phyloP scores from a whole-genome alignment of 2,888 invertebrate species.

The Tupiocoris notatus region DNA sequence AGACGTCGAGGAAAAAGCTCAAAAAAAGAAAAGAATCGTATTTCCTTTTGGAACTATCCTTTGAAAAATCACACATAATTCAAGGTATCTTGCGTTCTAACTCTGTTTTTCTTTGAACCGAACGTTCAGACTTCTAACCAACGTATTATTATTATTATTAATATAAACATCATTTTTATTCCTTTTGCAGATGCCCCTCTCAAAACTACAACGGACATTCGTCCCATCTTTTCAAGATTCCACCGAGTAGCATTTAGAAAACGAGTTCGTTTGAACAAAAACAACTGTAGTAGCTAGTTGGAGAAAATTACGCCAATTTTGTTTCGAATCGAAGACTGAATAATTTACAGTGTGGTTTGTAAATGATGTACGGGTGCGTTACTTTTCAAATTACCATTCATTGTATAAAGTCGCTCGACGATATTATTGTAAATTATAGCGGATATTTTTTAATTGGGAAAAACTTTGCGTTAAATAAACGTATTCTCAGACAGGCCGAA shows the following conservation, averaged over 20 bases:
- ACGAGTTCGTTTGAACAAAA: slow-evolving; percentile 4
- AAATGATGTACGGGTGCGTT: slow-evolving; percentile 3
- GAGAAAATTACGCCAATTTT: slow-evolving; percentile 20
- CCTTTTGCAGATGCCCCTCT: slow-evolving; percentile 17
- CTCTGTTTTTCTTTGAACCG: neutral
- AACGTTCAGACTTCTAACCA: neutral
- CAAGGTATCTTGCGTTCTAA: no score
- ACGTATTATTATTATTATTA: neutral
- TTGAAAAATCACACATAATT: no score
- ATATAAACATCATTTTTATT: neutral
- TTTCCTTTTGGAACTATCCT: no score
- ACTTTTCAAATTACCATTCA: slow-evolving; percentile 3
- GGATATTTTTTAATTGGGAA: slow-evolving; percentile 35
- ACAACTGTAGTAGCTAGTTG: neutral
- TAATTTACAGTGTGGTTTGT: slow-evolving; percentile 35
- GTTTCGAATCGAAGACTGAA: slow-evolving; percentile 40
- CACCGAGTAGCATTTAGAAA: slow-evolving; percentile 14
- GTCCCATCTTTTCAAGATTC: slow-evolving; percentile 7
- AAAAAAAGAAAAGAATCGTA: no score
- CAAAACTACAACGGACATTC: slow-evolving; percentile 20
- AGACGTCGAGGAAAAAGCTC: no score
- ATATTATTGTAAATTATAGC: slow-evolving; percentile 29
- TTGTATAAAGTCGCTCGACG: slow-evolving; percentile 30
- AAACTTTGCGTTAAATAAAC: slow-evolving; percentile 25
- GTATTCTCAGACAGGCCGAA: slow-evolving; percentile 29